Evolutionary conservation across 92 coral and sea anemone species (phyloP), one percentile per base, ranked within the genome.

Genomic region (Montipora capitata): DNA sequence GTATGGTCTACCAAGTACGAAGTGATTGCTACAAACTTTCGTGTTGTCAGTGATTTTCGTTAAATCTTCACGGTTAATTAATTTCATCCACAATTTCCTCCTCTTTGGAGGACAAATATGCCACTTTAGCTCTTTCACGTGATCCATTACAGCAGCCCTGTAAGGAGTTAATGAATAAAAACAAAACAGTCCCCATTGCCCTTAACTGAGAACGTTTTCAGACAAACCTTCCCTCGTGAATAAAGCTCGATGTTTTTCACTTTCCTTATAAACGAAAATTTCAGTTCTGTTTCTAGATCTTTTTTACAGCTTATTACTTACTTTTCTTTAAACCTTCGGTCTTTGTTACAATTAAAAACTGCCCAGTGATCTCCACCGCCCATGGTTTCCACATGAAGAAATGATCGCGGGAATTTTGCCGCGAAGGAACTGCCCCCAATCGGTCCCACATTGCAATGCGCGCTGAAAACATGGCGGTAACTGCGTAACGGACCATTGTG

Each of bases 21-120:
- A 84, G 41, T 71, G 81, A 59, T 84, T 82, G 87, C 87, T 83
- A 83, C 80, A 83, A 20, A 83, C 80, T 15, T 59, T 14, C 44
- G 70, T 72, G 18, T 74, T 68, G 15, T 41, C 15, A 10, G 67
- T 83, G 2, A 70, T 11, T 17, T 83, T 81, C 11, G 80, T 62
- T 2, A 62, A 35, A 62, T 62, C 67, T 62, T 18, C 20, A 62
- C 27, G 67, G 7, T 62, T 62, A 2, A 62, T 62, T 8, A 62
- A 8, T 62, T 62, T 62, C 15, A 62, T 0, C 67, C 67, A 62
- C 67, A 62, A 16, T 62, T 8, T 62, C 16, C 67, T 69, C 74
- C 74, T 40, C 14, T 69, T 69, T 69, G 74, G 74, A 69, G 54
- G 74, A 69, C 74, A 69, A 41, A 15, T 12, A 18, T 69, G 78